Conservation (phyloP, 2,113 vertebrate genomes). For the Turdus rufiventris region DNA sequence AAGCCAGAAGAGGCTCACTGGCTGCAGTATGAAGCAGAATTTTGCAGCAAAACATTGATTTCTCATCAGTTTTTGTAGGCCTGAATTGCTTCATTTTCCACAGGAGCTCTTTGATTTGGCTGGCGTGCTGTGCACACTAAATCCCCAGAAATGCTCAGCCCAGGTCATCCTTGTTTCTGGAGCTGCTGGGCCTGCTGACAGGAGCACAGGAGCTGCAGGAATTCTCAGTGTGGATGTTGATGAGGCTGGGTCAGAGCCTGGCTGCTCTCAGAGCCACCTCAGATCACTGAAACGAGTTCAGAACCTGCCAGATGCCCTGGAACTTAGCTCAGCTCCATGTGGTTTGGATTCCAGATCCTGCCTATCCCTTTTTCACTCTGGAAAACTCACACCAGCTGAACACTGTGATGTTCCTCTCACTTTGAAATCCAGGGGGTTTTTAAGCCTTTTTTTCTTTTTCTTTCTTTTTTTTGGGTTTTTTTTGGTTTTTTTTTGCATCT, state of each 20-base stretch:
- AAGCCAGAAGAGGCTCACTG: neutral
- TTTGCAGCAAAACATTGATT: neutral
- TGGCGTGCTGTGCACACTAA: neutral
- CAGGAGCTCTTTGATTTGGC: neutral
- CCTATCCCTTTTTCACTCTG: neutral
- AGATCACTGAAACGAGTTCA: fast-evolving
- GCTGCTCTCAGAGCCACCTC: neutral
- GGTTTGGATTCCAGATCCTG: neutral
- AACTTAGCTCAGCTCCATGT: fast-evolving
- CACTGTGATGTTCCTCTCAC: neutral
- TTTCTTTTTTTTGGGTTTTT: too few species aligned
- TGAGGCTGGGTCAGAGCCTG: fast-evolving
- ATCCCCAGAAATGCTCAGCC: fast-evolving
- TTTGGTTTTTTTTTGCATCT: too few species aligned
- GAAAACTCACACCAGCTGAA: neutral
- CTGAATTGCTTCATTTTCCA: neutral
- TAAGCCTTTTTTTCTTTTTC: neutral
- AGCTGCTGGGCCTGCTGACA: fast-evolving
- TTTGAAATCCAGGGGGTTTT: fast-evolving
- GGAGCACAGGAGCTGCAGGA: neutral
- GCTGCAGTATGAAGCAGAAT: neutral
- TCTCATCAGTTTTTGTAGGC: neutral
- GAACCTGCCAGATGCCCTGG: neutral
- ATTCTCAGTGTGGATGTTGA: fast-evolving
- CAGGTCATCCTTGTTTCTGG: neutral